Base-by-base conservation (phyloP, 2,888 invertebrate species). In the Rhingia rostrata region DNA sequence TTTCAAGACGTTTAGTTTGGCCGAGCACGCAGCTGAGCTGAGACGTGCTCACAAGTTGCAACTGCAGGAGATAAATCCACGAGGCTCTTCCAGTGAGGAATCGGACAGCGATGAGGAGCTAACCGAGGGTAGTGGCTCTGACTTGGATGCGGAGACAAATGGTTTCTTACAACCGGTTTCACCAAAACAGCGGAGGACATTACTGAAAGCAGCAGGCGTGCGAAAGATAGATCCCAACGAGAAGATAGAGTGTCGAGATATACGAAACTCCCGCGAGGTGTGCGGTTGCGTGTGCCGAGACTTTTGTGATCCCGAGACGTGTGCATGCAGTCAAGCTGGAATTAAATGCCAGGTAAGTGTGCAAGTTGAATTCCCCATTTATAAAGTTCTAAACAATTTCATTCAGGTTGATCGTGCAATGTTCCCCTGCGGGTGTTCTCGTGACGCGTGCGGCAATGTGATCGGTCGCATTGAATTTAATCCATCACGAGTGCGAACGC, bases 401-500 rank as follows among this genome's bases (percentile, higher is more conserved):
- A 87, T 86, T 0, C 88, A 94, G 93, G 98, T 99, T 69, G 99
- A 99, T 92, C 94, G 99, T 82, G 93, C 97, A 81, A 97, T 97
- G 89, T 99, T 99, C 90, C 99, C 99, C 0, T 99, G 99, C 91
- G 98, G 98, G 9, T 99, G 99, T 92, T 96, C 97, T 2, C 95
- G 97, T 87, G 98, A 98, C 88, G 97, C 97, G 58, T 99, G 99
- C 92, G 95, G 95, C 81, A 99, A 99, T 91, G 95, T 95, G 0
- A 94, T 95, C 54, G 99, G 99, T 4, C 94, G 99, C 86, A 97
- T 99, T 86, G 99, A 99, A 91, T 99, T 99, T 90, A 98, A 98
- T 91, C 98, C 98, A 0, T 95, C 97, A 43, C 94, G 99, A 86
- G 99, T 99, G 5, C 94, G 98, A 86, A 98, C 98, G 12, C 99